Evolutionary conservation across 2,113 vertebrate genomes (phyloP).

Genomic region (Poicephalus meyeri): DNA sequence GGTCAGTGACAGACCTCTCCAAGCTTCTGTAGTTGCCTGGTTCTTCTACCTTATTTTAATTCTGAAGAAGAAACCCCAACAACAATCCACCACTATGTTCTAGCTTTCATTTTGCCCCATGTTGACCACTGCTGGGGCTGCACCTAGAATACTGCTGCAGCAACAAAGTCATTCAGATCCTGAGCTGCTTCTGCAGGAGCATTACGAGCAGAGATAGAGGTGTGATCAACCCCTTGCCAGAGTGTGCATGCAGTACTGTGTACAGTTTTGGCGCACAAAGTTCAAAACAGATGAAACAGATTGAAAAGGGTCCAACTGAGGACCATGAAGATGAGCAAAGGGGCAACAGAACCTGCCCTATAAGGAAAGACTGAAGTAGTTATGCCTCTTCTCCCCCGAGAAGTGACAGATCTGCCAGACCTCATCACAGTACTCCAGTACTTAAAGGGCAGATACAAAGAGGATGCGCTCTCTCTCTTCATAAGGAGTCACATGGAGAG

Average conservation of each 20-base stretch:
- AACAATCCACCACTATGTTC: background rate
- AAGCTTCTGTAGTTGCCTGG: background rate
- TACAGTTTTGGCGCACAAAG: background rate
- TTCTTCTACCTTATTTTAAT: background rate
- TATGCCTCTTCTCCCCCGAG: background rate
- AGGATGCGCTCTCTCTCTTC: background rate
- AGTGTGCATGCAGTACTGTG: background rate
- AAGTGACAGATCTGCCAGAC: background rate
- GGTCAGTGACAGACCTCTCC: background rate
- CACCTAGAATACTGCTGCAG: background rate
- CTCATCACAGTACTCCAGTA: too few species aligned
- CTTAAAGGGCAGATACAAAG: background rate
- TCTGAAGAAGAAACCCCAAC: background rate
- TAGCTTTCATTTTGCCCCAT: background rate
- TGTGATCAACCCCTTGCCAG: background rate
- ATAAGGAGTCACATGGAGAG: background rate
- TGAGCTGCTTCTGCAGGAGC: too few species aligned
- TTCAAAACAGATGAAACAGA: too few species aligned
- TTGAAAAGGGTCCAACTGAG: background rate
- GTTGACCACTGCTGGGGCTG: accelerated
- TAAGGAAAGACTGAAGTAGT: background rate
- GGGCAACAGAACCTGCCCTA: background rate
- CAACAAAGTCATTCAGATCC: background rate
- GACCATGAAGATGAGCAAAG: background rate
- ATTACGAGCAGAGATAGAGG: background rate